Percentiles rank a stretch among this genome's conserved stretches.
Conservation (phyloP, 2,888 invertebrate genomes). For the Xylota segnis region DNA sequence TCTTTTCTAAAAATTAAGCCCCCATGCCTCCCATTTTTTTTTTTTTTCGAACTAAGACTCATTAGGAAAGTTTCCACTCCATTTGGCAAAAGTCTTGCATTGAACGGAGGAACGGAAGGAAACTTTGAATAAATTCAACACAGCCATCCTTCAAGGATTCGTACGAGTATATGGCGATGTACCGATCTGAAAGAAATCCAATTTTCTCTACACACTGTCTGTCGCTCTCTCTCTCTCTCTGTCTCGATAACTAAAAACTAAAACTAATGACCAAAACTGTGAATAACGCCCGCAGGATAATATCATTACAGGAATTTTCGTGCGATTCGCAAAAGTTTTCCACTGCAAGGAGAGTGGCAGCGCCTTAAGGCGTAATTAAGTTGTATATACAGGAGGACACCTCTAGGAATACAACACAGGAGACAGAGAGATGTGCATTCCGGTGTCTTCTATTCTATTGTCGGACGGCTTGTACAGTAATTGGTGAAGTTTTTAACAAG, state of each 20-base stretch:
- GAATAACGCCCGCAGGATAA: constrained; percentile 67
- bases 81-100: constrained; percentile 13
- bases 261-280: constrained; percentile 73
- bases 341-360: constrained; percentile 22
- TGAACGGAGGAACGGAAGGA: not conserved
- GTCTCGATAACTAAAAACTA: constrained; percentile 24
- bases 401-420: constrained; percentile 41
- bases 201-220: too few species aligned
- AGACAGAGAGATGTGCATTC: constrained; percentile 10
- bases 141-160: constrained; percentile 16
- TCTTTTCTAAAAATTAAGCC: constrained; percentile 19
- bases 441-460: constrained; percentile 1
- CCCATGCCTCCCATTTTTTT: not conserved
- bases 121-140: constrained; percentile 34
- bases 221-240: not conserved
- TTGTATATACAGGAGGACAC: constrained; percentile 54
- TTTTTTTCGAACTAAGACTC: constrained; percentile 27
- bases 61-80: constrained; percentile 44
- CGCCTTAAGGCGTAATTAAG: constrained; percentile 72
- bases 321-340: constrained; percentile 53
- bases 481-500: constrained; percentile 76
- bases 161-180: not conserved
- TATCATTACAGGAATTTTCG: constrained; percentile 57
- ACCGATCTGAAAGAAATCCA: not conserved
- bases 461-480: constrained; percentile 38